Evolutionary conservation across 2,888 invertebrate species (phyloP).

Genomic region (Boloria selene): DNA sequence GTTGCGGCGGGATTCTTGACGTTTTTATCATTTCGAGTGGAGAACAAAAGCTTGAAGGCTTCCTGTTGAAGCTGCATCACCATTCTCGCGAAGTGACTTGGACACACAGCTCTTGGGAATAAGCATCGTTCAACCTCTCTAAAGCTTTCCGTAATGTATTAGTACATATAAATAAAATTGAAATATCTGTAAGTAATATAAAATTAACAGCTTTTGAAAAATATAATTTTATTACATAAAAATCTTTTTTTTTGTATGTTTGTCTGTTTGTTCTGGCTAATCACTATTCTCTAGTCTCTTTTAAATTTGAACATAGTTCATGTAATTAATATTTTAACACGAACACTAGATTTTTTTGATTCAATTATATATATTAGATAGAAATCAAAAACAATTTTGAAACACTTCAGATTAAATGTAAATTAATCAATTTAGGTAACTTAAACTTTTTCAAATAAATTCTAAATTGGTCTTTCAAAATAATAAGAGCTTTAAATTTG

Average conservation of each 20-base stretch:
- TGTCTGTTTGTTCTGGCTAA: no score
- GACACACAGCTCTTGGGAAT: constrained; percentile 14
- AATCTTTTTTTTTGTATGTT: no score
- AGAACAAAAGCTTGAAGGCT: constrained; percentile 80
- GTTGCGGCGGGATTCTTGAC: constrained; percentile 72
- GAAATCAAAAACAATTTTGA: constrained; percentile 16
- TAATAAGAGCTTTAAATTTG: constrained; percentile 10
- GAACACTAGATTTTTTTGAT: background rate
- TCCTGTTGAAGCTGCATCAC: constrained; percentile 79
- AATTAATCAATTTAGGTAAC: constrained; percentile 15
- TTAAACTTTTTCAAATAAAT: constrained; percentile 5
- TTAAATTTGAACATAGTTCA: background rate
- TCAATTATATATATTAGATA: background rate
- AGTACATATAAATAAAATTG: no score
- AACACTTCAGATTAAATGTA: constrained; percentile 18
- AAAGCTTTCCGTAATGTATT: no score
- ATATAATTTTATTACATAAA: no score
- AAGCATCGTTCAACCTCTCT: background rate
- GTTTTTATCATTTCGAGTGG: constrained; percentile 78
- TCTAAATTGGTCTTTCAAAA: constrained; percentile 10
- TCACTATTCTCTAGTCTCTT: no score
- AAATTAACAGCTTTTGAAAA: no score
- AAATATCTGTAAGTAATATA: no score
- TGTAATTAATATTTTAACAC: background rate
- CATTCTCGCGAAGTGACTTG: constrained; percentile 63